Base-by-base conservation (phyloP, 2,888 invertebrate species). In the Zelleria hepariella region DNA sequence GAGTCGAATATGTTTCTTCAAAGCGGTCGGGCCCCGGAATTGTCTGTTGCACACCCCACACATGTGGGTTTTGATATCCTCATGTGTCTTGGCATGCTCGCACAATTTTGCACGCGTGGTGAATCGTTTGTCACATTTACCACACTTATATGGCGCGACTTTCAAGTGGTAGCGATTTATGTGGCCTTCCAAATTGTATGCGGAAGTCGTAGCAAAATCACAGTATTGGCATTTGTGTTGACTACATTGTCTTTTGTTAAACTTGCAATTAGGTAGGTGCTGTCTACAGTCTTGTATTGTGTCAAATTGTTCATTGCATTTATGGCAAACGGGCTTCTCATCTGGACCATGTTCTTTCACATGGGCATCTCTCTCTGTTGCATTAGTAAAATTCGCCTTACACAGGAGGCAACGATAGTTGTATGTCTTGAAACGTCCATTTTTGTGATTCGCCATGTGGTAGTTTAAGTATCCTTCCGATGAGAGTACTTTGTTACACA, bases 21-120 rank as follows among this genome's bases (percentile, higher is more conserved):
- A 25, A n/a, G 60, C 54, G 1, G 32, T 54, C 18, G 21, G 27
- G 10, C 58, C 47, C 6, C 32, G 8, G 20, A 60, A 57, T 3
- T 6, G 21, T 15, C 54, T 57, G 1, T 57, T 55, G 48, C 60
- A 60, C 18, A 48, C 5, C 6, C 27, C 48, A 21, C 60, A 60
- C 47, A 48, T 23, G 7, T 26, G 18, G 7, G 26, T 32, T 48
- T 55, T 60, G 21, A 25, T 15, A 5, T 26, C 26, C 18, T 21
- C 3, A 20, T 60, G 60, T 1, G 49, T 54, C 15, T 48, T 47
- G 3, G 18, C 6, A 21, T 60, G 60, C 0, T 72, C 71, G 53
- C 72, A 70, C 3, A 80, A 62, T 32, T 74, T 74, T 1, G 72
- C 59, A 20, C n/a, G n/a, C 15, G n/a, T 10, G 5, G 54, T 55